These are phyloP conservation scores for Panthera uncia DNA, from an alignment of 2,113 vertebrate species.

Conservation along the genomic window DNA sequence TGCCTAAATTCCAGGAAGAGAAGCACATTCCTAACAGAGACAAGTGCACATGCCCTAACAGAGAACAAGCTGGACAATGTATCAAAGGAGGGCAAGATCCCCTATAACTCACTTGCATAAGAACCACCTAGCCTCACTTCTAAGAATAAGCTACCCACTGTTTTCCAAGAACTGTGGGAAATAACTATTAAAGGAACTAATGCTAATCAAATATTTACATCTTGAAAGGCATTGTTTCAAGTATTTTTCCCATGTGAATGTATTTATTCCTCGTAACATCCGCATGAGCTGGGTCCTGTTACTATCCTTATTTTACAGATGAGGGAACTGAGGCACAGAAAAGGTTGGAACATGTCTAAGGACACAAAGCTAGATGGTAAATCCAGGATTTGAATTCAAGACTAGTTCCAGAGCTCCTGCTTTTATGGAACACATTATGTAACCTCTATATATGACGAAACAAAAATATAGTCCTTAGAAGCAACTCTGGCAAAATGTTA, in stretches of 20 bases:
- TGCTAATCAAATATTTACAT: neutral
- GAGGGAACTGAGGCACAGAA: neutral
- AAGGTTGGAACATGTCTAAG: neutral
- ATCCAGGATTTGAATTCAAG: neutral
- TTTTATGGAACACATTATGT: neutral
- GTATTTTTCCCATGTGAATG: neutral
- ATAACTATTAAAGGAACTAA: neutral
- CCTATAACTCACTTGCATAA: too few species aligned
- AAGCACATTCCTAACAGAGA: neutral
- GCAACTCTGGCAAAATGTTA: neutral
- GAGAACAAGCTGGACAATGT: neutral
- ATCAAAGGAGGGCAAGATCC: neutral
- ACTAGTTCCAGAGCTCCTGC: neutral
- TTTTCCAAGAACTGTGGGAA: neutral
- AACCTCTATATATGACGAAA: neutral
- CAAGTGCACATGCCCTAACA: neutral
- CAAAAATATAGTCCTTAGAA: neutral
- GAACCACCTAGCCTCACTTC: neutral
- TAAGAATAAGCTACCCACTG: neutral
- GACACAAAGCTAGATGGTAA: neutral
- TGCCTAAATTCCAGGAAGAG: neutral
- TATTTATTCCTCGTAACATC: neutral
- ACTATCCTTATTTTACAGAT: neutral
- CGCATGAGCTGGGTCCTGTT: neutral
- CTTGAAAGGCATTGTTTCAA: neutral